Base-by-base conservation (phyloP, 2,113 vertebrate genomes). In the Eleginops maclovinus region DNA sequence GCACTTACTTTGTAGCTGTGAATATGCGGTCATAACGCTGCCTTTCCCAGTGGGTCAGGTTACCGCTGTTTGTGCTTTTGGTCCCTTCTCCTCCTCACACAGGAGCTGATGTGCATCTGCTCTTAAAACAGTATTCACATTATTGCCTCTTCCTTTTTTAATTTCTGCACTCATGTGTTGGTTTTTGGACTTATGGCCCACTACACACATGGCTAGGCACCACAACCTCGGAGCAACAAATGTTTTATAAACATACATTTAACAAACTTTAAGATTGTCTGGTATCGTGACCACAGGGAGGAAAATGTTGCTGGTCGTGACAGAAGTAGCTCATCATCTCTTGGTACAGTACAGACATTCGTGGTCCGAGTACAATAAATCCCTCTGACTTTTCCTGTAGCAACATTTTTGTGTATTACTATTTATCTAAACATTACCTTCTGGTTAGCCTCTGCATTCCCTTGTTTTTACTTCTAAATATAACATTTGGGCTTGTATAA, bases 71-170 rank as follows among this genome's bases (percentile, higher is more conserved):
- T 78, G 65, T 66, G 40, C 46, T 51, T 60, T 28, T 11, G 49
- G 46, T 36, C 16, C 26, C 26, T 14, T 13, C 43, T 2, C 5
- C 7, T 14, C 17, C 12, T 14, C 67, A 62, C 22, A 4, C 11
- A 26, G 60, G 47, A 72, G 24, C 17, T 49, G 31, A 63, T 46
- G 40, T 62, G 31, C 72, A 74, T 85, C 74, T 84, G 66, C 77
- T 65, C 69, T 28, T 66, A 59, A 47, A 66, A 70, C 28, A 56
- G 72, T 79, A 76, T 89, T 86, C 72, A 80, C 51, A 64, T 59
- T 77, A 62, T n/a, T 62, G 43, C 58, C 51, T 72, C 46, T 36
- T 58, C 24, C 28, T 46, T 54, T 49, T 71, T 49, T 24, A 15
- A 51, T 49, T 12, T 47, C 26, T 21, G 26, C 21, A 4, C 12